These are phyloP conservation scores for Timema podura DNA, from an alignment of 2,888 invertebrate genomes.

Conservation along the genomic window DNA sequence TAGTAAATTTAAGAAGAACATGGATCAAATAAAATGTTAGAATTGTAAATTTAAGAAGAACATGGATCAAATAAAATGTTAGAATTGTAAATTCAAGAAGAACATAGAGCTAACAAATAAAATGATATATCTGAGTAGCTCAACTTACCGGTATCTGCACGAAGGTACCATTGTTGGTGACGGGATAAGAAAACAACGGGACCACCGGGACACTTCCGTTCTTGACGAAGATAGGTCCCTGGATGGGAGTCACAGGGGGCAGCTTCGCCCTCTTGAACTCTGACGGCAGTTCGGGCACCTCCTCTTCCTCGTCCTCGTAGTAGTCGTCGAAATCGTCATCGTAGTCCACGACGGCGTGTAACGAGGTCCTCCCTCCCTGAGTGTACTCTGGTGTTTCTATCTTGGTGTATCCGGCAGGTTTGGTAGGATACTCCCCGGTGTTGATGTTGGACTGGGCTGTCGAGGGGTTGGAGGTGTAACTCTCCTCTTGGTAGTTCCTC, in stretches of 20 bases:
- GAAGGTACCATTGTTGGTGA: constrained; percentile 79
- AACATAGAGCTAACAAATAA: too few species aligned
- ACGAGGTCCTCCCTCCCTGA: constrained; percentile 53
- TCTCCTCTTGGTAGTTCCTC: constrained; percentile 22
- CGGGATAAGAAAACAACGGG: constrained; percentile 78
- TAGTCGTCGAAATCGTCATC: constrained; percentile 63
- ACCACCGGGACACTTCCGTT: constrained; percentile 85
- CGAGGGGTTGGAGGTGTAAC: constrained; percentile 24
- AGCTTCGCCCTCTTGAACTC: constrained; percentile 34
- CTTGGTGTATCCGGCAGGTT: constrained; percentile 40
- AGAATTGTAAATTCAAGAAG: too few species aligned
- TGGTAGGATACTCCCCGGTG: constrained; percentile 23
- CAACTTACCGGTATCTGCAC: constrained; percentile 85
- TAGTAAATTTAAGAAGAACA: too few species aligned
- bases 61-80: too few species aligned
- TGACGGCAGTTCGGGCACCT: constrained; percentile 26
- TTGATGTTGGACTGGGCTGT: constrained; percentile 14
- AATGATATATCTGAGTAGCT: too few species aligned
- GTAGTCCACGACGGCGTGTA: constrained; percentile 70
- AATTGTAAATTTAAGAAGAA: too few species aligned
- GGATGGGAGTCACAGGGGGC: constrained; percentile 75
- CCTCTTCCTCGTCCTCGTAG: constrained; percentile 48
- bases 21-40: too few species aligned
- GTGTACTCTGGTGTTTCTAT: constrained; percentile 39
- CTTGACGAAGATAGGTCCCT: constrained; percentile 77